Base-by-base conservation (phyloP, 2,797 vertebrate genomes). In the Halcyon chelicuti region DNA sequence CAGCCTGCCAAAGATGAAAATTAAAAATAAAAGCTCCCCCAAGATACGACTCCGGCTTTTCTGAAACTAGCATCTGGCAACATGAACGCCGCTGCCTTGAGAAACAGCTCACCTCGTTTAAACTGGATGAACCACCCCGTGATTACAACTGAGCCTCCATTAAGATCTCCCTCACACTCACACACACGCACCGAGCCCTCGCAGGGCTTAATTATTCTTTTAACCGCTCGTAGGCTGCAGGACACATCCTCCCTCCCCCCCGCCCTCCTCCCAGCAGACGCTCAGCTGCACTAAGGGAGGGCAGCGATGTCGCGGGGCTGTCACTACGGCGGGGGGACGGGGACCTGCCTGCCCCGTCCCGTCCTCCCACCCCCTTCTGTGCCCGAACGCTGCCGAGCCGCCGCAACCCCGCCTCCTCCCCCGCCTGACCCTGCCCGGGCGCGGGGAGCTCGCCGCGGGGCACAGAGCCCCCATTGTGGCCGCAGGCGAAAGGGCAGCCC, bases 71-170 rank as follows among this genome's bases (percentile, higher is more conserved):
- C 10, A 44, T 29, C 73, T 63, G 46, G 76, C 63, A 57, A 65
- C 76, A 31, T 22, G 14, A 86, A 86, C 44, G 61, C 75, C 31
- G 68, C 92, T 67, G 86, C 77, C 85, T 91, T 71, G 15, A 42
- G 86, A 76, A 88, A 95, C 31, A 66, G 75, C 55, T 88, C 91
- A 57, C 81, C 93, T 70, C 15, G 71, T 85, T 89, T 29, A 88
- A 93, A 93, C 93, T 75, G 83, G 94, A 83, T 42, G 60, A 94
- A 83, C 93, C 72, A 29, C 95, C 55, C 90, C 72, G 62, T 17
- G 82, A 85, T 86, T 57, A 88, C 52, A 86, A 54, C 86, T 44
- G 70, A 90, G 72, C 70, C 83, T 87, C 93, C 80, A 83, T 44
- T 46, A 93, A 51, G 52, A 77, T 33, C 51, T 52, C 51, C 26